Evolutionary conservation across 1,140 invertebrate species (phyloP), one percentile per base, ranked within the genome.

Genomic region (Hyphantria cunea): DNA sequence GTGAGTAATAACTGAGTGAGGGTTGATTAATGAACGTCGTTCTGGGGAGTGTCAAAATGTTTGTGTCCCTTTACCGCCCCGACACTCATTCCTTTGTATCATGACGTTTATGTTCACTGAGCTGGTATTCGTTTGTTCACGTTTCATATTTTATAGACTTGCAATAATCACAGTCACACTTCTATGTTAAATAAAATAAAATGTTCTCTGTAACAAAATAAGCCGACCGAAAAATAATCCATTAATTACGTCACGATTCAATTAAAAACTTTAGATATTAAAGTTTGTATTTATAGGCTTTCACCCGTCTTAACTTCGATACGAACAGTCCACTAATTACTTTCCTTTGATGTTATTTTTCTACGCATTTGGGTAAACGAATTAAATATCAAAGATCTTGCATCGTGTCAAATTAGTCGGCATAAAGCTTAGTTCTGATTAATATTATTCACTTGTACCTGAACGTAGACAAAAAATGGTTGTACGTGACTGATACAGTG

Each of bases 21-120:
- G 34, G 13, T 64, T 71, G 68, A 71, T 71, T 64, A 64, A 71
- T 71, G 60, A 64, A 52, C 41, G 33, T 13, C 64, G 49, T 14
- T 12, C 25, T 25, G 56, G 12, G 39, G 5, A 14, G 45, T 49
- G 51, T 64, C 55, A 63, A 64, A 66, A 67, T 71, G 62, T 66
- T 47, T 39, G 25, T 47, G 50, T 53, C 50, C 41, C 34, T 58
- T 58, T 25, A 42, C 13, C 45, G 59, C 45, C 14, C 14, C 59
- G 32, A 53, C 59, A 62, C 50, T 53, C 41, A 25, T 60, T 60
- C 48, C 25, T 60, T 51, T 50, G 48, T 53, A 15, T 52, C 47
- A 52, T 47, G 50, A 62, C 59, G n/a, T 45, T 61, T 34, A 53
- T 47, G 59, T 41, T 62, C 59, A 47, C 47, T 31, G 32, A 41